These are phyloP conservation scores for Leucozona laternaria DNA, from an alignment of 2,888 invertebrate species.

Conservation along the genomic window DNA sequence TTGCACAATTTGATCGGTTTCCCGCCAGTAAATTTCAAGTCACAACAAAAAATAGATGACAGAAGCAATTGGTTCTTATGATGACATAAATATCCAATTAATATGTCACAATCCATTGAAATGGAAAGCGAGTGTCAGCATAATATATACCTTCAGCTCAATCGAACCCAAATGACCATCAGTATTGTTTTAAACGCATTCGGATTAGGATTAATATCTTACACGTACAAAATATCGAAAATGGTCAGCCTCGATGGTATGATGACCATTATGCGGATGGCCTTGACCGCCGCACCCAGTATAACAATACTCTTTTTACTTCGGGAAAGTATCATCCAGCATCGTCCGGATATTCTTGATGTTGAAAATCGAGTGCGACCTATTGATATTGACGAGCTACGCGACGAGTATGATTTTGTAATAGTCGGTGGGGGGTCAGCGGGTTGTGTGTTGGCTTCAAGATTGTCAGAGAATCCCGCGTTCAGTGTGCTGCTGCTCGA, in stretches of 20 bases:
- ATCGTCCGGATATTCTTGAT: slow-evolving; percentile 90
- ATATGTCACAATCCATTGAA: slow-evolving; percentile 7
- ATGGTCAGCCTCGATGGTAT: slow-evolving; percentile 79
- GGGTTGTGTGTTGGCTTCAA: slow-evolving; percentile 91
- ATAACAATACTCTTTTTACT: slow-evolving; percentile 87
- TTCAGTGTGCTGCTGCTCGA: slow-evolving; percentile 91
- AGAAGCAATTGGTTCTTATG: slow-evolving; percentile 3
- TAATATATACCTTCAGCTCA: slow-evolving; percentile 19
- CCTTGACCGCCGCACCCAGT: slow-evolving; percentile 87
- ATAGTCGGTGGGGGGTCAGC: slow-evolving; percentile 93
- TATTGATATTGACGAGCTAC: slow-evolving; percentile 85
- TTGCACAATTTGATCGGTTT: slow-evolving; percentile 11
- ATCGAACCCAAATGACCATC: slow-evolving; percentile 81
- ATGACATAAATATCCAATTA: slow-evolving; percentile 15
- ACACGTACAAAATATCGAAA: slow-evolving; percentile 4
- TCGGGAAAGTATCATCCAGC: slow-evolving; percentile 86
- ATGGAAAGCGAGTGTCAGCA: slow-evolving; percentile 30
- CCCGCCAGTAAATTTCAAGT: not conserved
- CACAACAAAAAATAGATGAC: slow-evolving; percentile 10
- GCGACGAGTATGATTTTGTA: slow-evolving; percentile 90
- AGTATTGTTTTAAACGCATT: slow-evolving; percentile 38
- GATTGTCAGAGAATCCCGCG: slow-evolving; percentile 89
- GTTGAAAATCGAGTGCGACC: slow-evolving; percentile 86
- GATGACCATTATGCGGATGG: slow-evolving; percentile 87
- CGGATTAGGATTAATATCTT: slow-evolving; percentile 13